These are phyloP conservation scores for Gibbula magus DNA, from an alignment of 2,888 invertebrate genomes.

Conservation along the genomic window DNA sequence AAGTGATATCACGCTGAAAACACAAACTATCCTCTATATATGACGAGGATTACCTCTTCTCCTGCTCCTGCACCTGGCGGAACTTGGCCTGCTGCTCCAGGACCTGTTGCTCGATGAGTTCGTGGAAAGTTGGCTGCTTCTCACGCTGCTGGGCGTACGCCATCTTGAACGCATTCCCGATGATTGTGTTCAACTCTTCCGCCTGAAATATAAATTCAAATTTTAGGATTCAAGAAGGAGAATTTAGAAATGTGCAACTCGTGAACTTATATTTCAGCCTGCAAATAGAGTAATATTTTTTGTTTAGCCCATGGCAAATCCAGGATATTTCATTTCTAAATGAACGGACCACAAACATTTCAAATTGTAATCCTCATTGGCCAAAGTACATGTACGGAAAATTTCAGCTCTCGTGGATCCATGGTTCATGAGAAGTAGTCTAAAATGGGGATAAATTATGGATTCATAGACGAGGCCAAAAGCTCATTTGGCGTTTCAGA, in stretches of 20 bases:
- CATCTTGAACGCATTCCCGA: constrained; percentile 94
- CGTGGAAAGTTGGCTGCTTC: constrained; percentile 72
- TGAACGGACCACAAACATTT: too few species aligned
- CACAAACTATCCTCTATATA: too few species aligned
- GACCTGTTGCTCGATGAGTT: constrained; percentile 70
- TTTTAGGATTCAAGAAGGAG: background rate
- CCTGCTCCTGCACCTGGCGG: constrained; percentile 64
- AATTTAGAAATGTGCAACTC: background rate
- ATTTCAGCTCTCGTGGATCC: too few species aligned
- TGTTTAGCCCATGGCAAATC: background rate
- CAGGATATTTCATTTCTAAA: too few species aligned
- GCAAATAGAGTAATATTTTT: background rate
- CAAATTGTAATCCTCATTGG: too few species aligned
- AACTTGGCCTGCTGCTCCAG: constrained; percentile 68
- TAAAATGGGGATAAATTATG: too few species aligned
- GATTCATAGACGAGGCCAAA: too few species aligned
- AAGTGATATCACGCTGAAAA: too few species aligned
- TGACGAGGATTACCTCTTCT: constrained; percentile 47
- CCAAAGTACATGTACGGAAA: too few species aligned
- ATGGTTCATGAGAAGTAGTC: too few species aligned
- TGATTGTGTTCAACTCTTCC: constrained; percentile 89
- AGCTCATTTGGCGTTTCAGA: too few species aligned
- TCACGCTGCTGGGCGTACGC: constrained; percentile 84
- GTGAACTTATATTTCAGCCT: background rate
- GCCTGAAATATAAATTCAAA: constrained; percentile 79